Evolutionary conservation across 2,888 invertebrate species (phyloP), one percentile per base, ranked within the genome.

Genomic region (Drosophila cognata): DNA sequence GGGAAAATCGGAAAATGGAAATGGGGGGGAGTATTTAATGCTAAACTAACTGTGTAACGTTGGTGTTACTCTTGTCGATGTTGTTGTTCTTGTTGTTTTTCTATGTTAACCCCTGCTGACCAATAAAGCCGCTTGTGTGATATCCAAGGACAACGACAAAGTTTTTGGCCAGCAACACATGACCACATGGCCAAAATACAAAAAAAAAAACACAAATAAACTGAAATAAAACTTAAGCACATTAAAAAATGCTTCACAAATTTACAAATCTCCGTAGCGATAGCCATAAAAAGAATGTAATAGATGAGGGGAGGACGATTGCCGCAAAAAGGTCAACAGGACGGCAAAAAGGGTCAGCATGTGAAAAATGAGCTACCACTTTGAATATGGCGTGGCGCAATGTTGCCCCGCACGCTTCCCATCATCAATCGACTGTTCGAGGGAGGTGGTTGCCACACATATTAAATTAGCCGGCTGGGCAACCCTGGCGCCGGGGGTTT

Each of bases 91-190:
- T 67, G 57, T 62, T 79, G 71, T 53, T 60, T 66, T 29, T 74
- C 67, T 62, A 64, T 71, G 68, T 77, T 88, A 87, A 86, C 88
- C 87, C 83, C 87, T 81, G 84, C 86, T 87, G 88, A 88, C 88
- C 87, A 88, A 87, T 88, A 88, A 88, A 88, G 87, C 88, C 88
- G 87, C 88, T 88, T 86, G 83, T 85, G 88, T 86, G 88, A 88
- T 86, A 80, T 75, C 78, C 83, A 82, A 86, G 80, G 77, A 77
- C 82, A 87, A 82, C 77, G 80, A 71, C 77, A 83, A 81, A 85
- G 71, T 81, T 86, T 85, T 82, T 66, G 66, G 72, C 72, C 75
- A 79, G 77, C 77, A 87, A 84, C 86, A 87, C 85, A 86, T 78
- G 80, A 74, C 76, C 74, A 36, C 72, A 61, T 73, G 50, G 46